A percentile compares a stretch with the other conserved stretches of the same genome.
phyloP scores from a whole-genome alignment of 2,113 vertebrate species.

The Corythaixoides concolor region DNA sequence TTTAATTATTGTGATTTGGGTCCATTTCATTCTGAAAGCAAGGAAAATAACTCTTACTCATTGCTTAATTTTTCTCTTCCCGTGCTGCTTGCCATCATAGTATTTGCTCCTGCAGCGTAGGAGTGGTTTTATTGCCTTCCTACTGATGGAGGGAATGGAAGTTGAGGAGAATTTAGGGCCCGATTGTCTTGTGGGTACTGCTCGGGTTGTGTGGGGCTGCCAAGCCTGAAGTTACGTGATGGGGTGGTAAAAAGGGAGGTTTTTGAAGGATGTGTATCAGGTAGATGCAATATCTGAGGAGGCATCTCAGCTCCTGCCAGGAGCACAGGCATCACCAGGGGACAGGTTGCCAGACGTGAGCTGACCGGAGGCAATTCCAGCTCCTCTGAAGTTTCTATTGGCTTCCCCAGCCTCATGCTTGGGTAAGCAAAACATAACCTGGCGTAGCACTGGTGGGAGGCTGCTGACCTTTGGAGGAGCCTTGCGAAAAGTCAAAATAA shows the following conservation, averaged over 20 bases:
- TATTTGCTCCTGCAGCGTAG: not conserved
- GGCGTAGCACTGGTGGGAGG: rapidly evolving
- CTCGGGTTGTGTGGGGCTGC: not conserved
- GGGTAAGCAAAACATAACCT: not conserved
- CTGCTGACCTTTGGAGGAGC: not conserved
- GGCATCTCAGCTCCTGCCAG: not conserved
- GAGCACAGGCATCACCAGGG: not conserved
- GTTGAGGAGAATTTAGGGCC: not conserved
- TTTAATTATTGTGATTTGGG: not conserved
- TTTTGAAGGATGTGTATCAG: rapidly evolving
- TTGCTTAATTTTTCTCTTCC: not conserved
- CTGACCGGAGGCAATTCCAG: not conserved
- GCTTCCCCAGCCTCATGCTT: not conserved
- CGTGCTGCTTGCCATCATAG: not conserved
- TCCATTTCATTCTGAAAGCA: not conserved
- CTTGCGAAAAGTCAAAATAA: not conserved
- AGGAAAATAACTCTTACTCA: not conserved
- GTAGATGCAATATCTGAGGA: not conserved
- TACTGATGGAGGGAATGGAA: not conserved
- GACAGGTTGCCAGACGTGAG: not conserved
- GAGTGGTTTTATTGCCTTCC: not conserved
- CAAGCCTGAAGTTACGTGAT: not conserved
- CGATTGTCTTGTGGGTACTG: not conserved
- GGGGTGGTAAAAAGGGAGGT: not conserved
- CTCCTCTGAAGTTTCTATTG: not conserved